These are phyloP conservation scores for Periphyllus acericola DNA, from an alignment of 2,888 invertebrate species.

Conservation along the genomic window DNA sequence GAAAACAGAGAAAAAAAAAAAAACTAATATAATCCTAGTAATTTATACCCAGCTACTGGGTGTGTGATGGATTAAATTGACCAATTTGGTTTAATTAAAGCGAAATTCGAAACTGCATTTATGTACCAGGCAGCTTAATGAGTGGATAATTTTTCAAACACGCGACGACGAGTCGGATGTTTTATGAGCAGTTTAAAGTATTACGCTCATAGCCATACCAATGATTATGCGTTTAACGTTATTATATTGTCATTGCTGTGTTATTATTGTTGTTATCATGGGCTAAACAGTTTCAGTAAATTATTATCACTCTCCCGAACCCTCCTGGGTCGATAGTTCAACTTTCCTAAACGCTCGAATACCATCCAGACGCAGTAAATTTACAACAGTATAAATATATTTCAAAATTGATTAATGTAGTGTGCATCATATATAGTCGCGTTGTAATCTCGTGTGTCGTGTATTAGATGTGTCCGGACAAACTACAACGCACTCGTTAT, in stretches of 20 bases:
- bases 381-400: too few species aligned
- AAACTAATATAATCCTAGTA: background rate
- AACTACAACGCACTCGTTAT: too few species aligned
- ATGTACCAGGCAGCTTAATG: background rate
- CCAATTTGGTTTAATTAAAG: constrained; percentile 34
- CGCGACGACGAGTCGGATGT: background rate
- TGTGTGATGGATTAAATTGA: constrained; percentile 10
- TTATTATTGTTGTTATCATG: background rate
- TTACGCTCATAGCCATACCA: background rate
- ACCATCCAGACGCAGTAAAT: too few species aligned
- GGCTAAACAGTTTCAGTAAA: background rate
- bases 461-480: too few species aligned
- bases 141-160: constrained; percentile 3
- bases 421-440: too few species aligned
- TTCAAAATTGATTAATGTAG: too few species aligned
- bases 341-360: background rate
- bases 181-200: background rate
- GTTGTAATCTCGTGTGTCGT: too few species aligned
- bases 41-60: background rate
- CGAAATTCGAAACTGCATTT: background rate
- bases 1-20: background rate
- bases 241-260: background rate
- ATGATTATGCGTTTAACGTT: background rate
- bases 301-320: background rate
- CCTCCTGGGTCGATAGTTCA: background rate